These are phyloP conservation scores for Peromyscus attwateri DNA, from an alignment of 2,797 vertebrate genomes.

Conservation along the genomic window DNA sequence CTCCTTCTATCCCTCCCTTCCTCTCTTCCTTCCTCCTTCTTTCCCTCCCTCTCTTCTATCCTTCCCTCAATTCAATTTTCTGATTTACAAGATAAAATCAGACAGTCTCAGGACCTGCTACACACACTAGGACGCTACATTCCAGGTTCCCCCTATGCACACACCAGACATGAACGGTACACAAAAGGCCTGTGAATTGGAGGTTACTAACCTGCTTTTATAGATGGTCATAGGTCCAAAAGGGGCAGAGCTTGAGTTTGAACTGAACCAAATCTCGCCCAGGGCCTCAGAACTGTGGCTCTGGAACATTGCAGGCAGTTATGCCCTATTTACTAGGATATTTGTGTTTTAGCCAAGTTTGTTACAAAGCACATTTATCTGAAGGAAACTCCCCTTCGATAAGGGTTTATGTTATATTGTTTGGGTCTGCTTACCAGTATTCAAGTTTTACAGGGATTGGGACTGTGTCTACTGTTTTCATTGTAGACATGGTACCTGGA, in stretches of 20 bases:
- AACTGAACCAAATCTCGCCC: conserved; percentile 40
- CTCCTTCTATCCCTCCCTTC: too few species aligned
- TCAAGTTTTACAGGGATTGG: conserved; percentile 20
- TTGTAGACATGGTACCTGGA: background rate
- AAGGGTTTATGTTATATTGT: conserved; percentile 4
- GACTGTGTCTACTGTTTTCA: background rate
- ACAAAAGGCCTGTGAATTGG: conserved; percentile 32
- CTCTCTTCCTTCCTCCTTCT: too few species aligned
- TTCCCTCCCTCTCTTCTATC: background rate
- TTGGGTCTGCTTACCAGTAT: conserved; percentile 38
- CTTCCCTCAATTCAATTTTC: background rate
- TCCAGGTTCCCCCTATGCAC: background rate
- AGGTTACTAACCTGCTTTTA: conserved; percentile 38
- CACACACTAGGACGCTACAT: too few species aligned
- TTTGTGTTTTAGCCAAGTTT: conserved; percentile 66
- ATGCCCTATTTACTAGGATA: conserved; percentile 59
- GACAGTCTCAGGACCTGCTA: background rate
- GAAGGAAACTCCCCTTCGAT: conserved; percentile 43
- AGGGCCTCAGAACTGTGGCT: conserved; percentile 25
- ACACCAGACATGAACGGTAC: background rate
- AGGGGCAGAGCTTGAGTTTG: background rate
- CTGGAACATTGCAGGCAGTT: conserved; percentile 14
- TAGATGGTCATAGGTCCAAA: background rate
- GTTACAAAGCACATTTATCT: conserved; percentile 43
- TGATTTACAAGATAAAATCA: conserved; percentile 12